A percentile compares a stretch with the other conserved stretches of the same genome.
Conservation (phyloP, 2,797 vertebrate species). For the Platalea minor region DNA sequence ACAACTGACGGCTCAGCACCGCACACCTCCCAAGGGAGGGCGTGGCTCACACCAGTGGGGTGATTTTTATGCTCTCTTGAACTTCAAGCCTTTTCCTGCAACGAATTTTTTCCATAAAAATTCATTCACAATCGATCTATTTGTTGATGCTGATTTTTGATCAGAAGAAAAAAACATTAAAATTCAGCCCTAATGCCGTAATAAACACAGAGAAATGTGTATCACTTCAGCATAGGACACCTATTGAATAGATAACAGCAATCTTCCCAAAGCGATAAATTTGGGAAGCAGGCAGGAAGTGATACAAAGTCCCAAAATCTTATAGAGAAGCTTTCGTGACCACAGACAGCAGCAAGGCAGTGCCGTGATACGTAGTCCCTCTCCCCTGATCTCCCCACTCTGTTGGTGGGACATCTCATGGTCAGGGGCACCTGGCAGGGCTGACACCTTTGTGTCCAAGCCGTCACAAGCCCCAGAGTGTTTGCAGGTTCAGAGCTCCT, state of each 20-base stretch:
- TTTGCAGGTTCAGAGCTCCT: not conserved
- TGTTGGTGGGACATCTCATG: not conserved
- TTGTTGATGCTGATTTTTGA: not conserved
- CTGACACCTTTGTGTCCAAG: not conserved
- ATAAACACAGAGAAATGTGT: not conserved
- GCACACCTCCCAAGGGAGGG: not conserved
- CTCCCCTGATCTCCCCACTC: not conserved
- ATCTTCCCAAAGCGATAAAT: not conserved
- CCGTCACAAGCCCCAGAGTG: not conserved
- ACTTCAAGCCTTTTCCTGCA: not conserved
- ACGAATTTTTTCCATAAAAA: not conserved
- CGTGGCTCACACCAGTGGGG: not conserved
- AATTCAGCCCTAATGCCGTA: not conserved
- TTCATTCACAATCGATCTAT: not conserved
- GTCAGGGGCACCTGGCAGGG: not conserved
- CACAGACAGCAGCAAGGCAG: not conserved
- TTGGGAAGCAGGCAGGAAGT: not conserved
- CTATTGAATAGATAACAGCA: not conserved
- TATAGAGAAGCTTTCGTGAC: not conserved
- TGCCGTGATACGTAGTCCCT: fast-evolving
- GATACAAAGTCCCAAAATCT: not conserved
- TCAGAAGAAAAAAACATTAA: not conserved
- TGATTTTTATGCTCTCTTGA: not conserved
- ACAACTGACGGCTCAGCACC: not conserved
- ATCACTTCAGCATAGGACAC: not conserved